These are phyloP conservation scores for Pseudopipra pipra DNA, from an alignment of 2,113 vertebrate species.

Conservation along the genomic window DNA sequence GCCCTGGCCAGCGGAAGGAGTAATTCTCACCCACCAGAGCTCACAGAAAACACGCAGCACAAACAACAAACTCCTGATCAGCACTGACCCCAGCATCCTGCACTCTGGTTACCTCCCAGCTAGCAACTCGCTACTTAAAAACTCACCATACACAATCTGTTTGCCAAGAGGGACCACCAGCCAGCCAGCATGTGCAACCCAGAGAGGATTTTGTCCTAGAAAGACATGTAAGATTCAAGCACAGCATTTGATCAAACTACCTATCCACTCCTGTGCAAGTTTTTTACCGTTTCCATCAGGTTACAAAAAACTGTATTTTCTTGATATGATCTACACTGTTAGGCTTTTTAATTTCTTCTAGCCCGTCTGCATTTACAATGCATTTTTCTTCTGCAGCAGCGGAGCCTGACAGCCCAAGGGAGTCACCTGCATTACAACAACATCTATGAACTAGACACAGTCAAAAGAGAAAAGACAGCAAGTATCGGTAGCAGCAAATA, in stretches of 20 bases:
- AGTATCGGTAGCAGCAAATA: background rate
- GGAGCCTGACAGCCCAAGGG: background rate
- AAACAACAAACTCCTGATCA: background rate
- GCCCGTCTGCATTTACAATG: background rate
- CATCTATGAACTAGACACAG: background rate
- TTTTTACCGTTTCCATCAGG: background rate
- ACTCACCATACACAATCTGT: background rate
- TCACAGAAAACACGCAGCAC: background rate
- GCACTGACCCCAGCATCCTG: background rate
- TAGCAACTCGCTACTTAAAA: background rate
- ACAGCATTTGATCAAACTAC: background rate
- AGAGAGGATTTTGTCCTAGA: background rate
- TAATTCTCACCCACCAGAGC: background rate
- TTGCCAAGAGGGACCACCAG: background rate
- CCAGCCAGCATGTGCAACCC: accelerated
- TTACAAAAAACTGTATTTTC: background rate
- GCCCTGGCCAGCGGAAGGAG: background rate
- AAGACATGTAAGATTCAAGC: background rate
- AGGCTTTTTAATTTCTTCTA: background rate
- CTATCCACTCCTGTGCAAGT: background rate
- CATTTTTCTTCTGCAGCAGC: background rate
- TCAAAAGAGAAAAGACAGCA: background rate
- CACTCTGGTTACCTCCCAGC: background rate
- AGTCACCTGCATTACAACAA: background rate
- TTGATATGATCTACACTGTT: background rate